These are phyloP conservation scores for Nysson spinosus DNA, from an alignment of 2,888 invertebrate genomes.

Conservation along the genomic window DNA sequence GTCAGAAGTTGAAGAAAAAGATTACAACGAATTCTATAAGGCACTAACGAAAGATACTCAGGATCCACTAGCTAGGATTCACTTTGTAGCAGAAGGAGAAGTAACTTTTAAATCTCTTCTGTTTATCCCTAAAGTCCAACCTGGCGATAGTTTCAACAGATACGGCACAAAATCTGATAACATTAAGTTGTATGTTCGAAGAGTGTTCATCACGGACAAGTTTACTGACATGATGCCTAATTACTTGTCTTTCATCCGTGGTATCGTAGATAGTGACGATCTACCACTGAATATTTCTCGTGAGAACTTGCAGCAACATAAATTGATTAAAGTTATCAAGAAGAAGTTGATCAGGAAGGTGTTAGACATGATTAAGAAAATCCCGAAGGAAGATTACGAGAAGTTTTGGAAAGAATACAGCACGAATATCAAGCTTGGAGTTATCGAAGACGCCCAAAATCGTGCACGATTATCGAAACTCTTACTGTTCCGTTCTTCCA, in stretches of 20 bases:
- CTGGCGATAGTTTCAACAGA: constrained; percentile 95
- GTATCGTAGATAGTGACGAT: constrained; percentile 99
- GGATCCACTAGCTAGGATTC: constrained; percentile 91
- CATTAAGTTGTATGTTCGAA: constrained; percentile 97
- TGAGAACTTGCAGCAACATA: constrained; percentile 99
- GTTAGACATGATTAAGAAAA: constrained; percentile 98
- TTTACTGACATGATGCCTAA: constrained; percentile 99
- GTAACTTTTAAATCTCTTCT: constrained; percentile 98
- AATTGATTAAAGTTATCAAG: constrained; percentile 98
- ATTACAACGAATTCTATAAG: constrained; percentile 97
- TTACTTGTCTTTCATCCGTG: constrained; percentile 96
- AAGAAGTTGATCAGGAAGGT: constrained; percentile 99
- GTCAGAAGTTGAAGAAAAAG: constrained; percentile 88
- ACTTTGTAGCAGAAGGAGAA: constrained; percentile 99
- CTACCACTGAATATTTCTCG: constrained; percentile 98
- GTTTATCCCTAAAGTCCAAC: constrained; percentile 94
- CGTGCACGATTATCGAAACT: constrained; percentile 97
- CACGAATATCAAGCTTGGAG: constrained; percentile 97
- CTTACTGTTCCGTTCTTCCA: constrained; percentile 92
- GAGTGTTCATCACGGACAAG: constrained; percentile 99
- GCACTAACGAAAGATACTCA: constrained; percentile 93
- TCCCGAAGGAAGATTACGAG: constrained; percentile 91
- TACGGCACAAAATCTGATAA: constrained; percentile 97
- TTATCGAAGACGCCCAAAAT: constrained; percentile 98
- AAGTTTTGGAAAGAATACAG: constrained; percentile 99